A percentile compares a stretch with the other conserved stretches of the same genome.
Conservation (phyloP, 1,140 invertebrate genomes). For the Drosophila lacertosa region DNA sequence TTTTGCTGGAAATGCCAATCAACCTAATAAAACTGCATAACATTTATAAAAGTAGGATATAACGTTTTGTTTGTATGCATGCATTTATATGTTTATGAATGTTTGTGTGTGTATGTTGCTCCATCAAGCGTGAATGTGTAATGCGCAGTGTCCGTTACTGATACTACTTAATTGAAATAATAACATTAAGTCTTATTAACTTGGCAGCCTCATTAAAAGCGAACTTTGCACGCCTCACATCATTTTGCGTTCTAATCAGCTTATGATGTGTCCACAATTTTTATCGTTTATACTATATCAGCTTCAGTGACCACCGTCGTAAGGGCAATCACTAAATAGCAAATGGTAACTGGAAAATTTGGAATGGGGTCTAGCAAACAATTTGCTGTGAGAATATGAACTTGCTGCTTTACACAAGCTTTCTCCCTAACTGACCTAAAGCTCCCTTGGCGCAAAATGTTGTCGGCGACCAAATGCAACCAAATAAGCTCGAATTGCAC, state of each 20-base stretch:
- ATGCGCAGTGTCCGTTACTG: conserved; percentile 13
- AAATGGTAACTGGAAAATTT: neutral
- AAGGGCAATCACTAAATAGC: neutral
- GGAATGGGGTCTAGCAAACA: conserved; percentile 31
- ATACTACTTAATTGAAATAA: conserved; percentile 71
- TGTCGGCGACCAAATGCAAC: neutral
- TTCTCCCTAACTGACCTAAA: neutral
- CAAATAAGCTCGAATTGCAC: conserved; percentile 24
- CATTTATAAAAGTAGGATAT: neutral
- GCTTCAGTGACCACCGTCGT: neutral
- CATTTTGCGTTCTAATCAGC: conserved; percentile 56
- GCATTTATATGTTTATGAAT: neutral
- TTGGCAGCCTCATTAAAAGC: conserved; percentile 30
- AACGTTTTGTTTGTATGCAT: too few relatives aligned
- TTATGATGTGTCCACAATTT: conserved; percentile 52
- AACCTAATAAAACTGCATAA: neutral
- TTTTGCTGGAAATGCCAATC: conserved; percentile 2
- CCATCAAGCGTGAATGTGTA: conserved; percentile 25
- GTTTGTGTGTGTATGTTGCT: neutral
- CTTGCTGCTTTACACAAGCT: conserved; percentile 3
- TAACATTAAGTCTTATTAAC: conserved; percentile 52
- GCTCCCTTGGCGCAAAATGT: neutral
- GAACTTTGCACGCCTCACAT: conserved; percentile 22
- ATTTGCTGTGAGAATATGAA: conserved; percentile 49
- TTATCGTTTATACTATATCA: conserved; percentile 12